Evolutionary conservation across 2,113 vertebrate genomes (phyloP).

Genomic region (Rhinoderma darwinii): DNA sequence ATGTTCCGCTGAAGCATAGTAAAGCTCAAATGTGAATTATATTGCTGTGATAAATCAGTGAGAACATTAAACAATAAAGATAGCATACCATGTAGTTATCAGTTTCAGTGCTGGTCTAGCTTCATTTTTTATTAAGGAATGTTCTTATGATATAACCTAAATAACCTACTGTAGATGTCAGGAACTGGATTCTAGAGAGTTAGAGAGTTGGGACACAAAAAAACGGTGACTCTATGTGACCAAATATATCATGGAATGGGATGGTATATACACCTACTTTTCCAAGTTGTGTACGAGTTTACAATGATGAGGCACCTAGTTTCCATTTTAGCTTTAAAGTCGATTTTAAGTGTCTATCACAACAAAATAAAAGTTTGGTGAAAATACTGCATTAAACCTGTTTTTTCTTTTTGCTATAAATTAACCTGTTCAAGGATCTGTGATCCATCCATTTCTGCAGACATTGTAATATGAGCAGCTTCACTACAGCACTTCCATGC

Average conservation of each 20-base stretch:
- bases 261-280: neutral
- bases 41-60: slow-evolving; percentile 39
- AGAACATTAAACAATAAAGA: slow-evolving; percentile 43
- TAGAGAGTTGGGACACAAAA: neutral
- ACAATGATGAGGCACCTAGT: no score
- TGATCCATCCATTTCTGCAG: no score
- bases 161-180: no score
- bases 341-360: no score
- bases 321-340: no score
- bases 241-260: neutral
- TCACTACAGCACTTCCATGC: no score
- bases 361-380: no score
- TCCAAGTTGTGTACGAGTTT: neutral
- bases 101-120: neutral
- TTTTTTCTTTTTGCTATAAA: no score
- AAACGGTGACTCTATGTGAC: neutral
- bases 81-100: neutral
- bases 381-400: no score
- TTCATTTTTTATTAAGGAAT: neutral
- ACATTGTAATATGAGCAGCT: no score
- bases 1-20: slow-evolving; percentile 30
- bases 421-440: no score
- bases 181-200: neutral
- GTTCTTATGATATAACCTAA: no score
- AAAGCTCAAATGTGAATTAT: slow-evolving; percentile 25